A percentile compares a stretch with the other conserved stretches of the same genome.
phyloP scores from a whole-genome alignment of 2,888 invertebrate genomes.

The Noctua fimbriata region DNA sequence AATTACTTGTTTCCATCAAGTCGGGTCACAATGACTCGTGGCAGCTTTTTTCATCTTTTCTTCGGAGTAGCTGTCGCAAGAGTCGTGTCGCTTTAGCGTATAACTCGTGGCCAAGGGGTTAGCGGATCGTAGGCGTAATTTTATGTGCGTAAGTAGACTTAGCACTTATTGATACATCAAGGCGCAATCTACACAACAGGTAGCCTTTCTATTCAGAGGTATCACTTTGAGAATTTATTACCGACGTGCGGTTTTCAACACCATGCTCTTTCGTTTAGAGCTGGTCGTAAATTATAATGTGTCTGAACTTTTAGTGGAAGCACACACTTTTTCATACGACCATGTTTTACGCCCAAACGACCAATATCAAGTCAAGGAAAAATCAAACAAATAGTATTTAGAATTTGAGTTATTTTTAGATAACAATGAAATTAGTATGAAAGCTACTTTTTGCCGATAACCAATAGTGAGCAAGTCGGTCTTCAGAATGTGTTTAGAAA shows the following conservation, averaged over 20 bases:
- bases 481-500: no score
- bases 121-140: conserved; percentile 11
- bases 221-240: conserved; percentile 34
- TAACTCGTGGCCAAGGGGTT: no score
- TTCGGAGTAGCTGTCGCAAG: no score
- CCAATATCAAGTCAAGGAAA: neutral
- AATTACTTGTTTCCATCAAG: no score
- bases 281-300: conserved; percentile 35
- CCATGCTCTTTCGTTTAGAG: conserved; percentile 22
- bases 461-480: no score
- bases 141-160: conserved; percentile 16
- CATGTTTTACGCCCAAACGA: neutral
- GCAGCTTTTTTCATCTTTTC: no score
- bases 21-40: no score
- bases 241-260: conserved; percentile 26
- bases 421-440: conserved; percentile 2
- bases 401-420: neutral
- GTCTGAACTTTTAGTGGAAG: neutral
- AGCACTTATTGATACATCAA: conserved; percentile 35
- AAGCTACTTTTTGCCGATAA: neutral
- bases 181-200: neutral
- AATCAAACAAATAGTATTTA: neutral
- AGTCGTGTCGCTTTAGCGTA: no score
- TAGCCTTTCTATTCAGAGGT: conserved; percentile 1
- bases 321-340: neutral